phyloP scores from a whole-genome alignment of 2,888 invertebrate species.

The Empis livida region DNA sequence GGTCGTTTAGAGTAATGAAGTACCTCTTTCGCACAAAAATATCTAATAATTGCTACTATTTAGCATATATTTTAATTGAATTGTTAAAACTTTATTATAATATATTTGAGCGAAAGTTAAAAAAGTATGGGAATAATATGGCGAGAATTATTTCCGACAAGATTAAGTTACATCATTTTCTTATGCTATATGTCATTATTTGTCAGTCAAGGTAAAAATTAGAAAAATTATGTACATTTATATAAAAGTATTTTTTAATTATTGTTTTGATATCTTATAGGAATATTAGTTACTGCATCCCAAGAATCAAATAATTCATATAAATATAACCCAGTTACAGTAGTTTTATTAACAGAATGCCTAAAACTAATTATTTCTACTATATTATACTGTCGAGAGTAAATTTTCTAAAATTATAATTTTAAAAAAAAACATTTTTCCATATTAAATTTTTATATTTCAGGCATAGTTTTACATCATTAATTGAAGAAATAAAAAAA shows the following conservation, averaged over 20 bases:
- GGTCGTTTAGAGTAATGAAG: too few relatives aligned
- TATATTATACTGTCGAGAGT: slow-evolving; percentile 57
- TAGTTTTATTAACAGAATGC: slow-evolving; percentile 78
- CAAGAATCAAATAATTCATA: slow-evolving; percentile 70
- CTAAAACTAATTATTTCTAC: slow-evolving; percentile 67
- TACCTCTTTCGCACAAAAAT: too few relatives aligned
- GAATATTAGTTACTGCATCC: slow-evolving; percentile 82
- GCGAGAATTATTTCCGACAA: slow-evolving; percentile 71
- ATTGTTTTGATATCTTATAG: slow-evolving; percentile 40
- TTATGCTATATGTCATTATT: slow-evolving; percentile 76
- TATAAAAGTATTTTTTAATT: slow-evolving; percentile 4
- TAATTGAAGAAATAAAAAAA: slow-evolving; percentile 36
- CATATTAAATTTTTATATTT: too few relatives aligned
- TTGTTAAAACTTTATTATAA: too few relatives aligned
- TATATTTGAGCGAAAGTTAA: too few relatives aligned
- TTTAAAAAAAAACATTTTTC: neutral
- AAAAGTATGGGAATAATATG: slow-evolving; percentile 33
- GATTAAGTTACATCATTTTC: slow-evolving; percentile 67
- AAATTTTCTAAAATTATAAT: slow-evolving; percentile 25
- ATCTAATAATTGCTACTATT: too few relatives aligned
- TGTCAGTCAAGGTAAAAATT: slow-evolving; percentile 70
- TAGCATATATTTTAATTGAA: too few relatives aligned
- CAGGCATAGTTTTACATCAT: slow-evolving; percentile 9
- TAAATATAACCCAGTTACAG: slow-evolving; percentile 75
- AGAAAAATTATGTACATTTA: neutral